Evolutionary conservation across 2,113 vertebrate genomes (phyloP).

Genomic region (Caracal caracal): DNA sequence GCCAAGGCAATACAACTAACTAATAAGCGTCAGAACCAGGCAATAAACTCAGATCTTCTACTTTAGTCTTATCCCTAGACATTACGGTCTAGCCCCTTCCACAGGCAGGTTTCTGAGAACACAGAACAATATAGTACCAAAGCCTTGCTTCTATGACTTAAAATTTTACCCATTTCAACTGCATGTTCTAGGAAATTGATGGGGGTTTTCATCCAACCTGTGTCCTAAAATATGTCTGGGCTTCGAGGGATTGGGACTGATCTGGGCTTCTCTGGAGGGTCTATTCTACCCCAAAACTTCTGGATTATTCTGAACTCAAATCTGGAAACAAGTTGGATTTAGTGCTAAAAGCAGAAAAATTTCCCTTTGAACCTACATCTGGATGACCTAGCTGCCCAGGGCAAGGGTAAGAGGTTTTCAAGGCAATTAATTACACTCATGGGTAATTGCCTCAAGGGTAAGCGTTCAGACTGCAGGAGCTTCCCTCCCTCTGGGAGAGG

Average conservation of each 20-base stretch:
- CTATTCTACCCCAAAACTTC: background rate
- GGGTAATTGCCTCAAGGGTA: background rate
- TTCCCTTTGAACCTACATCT: conserved; percentile 18
- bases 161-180: conserved; percentile 15
- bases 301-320: background rate
- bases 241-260: background rate
- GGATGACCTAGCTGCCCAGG: background rate
- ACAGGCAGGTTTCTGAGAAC: conserved; percentile 3
- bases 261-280: background rate
- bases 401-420: background rate
- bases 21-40: background rate
- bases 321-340: conserved; percentile 35
- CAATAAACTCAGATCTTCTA: background rate
- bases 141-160: background rate
- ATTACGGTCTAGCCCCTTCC: background rate
- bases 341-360: background rate
- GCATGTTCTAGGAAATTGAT: background rate
- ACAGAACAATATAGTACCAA: background rate
- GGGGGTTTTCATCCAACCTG: background rate
- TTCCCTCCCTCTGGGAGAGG: background rate
- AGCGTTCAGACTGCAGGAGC: background rate
- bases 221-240: background rate
- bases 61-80: background rate
- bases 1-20: background rate
- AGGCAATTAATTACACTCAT: background rate